Percentiles rank a stretch among this genome's conserved stretches.
Evolutionary conservation across 2,797 vertebrate genomes (phyloP).

Genomic region (Chrosomus eos): DNA sequence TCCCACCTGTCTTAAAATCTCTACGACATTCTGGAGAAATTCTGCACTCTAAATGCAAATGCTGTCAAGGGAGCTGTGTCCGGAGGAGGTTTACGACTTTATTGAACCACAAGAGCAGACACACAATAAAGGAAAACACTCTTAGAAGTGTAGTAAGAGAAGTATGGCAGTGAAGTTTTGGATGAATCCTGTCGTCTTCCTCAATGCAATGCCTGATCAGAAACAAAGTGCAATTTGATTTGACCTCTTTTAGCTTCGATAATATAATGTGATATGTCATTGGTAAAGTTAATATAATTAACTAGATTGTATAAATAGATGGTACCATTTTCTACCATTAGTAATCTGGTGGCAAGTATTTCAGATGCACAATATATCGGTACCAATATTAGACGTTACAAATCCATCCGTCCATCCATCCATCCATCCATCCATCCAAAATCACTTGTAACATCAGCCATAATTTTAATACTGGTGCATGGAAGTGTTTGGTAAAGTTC

Average conservation of each 20-base stretch:
- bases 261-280: not conserved
- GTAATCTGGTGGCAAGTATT: not conserved
- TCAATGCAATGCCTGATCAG: not conserved
- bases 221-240: not conserved
- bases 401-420: no score
- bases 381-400: not conserved
- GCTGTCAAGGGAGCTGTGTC: slow-evolving; percentile 3
- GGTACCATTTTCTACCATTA: not conserved
- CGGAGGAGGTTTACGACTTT: slow-evolving; percentile 16
- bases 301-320: not conserved
- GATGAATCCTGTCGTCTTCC: not conserved
- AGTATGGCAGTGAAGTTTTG: not conserved
- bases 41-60: slow-evolving; percentile 46
- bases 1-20: slow-evolving; percentile 38
- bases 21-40: not conserved
- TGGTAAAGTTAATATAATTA: not conserved
- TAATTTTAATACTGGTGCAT: not conserved
- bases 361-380: not conserved
- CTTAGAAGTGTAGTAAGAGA: not conserved
- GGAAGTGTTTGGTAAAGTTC: not conserved
- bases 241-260: not conserved
- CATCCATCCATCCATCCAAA: no score
- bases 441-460: no score
- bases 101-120: slow-evolving; percentile 11
- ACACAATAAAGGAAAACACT: not conserved